Evolutionary conservation across 2,888 invertebrate genomes (phyloP).

Genomic region (Xestobium rufovillosum): DNA sequence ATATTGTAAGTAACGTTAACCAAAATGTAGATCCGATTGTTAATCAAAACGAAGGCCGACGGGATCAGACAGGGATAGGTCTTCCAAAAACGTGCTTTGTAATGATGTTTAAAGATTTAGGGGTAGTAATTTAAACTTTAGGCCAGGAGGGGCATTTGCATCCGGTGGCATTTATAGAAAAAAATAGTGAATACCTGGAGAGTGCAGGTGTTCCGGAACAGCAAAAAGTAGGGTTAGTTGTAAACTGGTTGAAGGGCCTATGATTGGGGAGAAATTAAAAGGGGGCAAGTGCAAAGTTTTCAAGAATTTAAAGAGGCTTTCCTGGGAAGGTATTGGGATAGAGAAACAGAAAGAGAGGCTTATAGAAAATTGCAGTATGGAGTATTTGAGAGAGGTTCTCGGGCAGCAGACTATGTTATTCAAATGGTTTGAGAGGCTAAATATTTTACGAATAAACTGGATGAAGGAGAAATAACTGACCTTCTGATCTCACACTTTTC

Average conservation of each 20-base stretch:
- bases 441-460: no score
- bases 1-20: no score
- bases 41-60: no score
- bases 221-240: conserved; percentile 5
- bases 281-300: conserved; percentile 11
- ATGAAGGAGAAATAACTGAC: no score
- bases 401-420: conserved; percentile 17
- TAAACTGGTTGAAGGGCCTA: conserved; percentile 6
- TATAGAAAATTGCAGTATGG: conserved; percentile 13
- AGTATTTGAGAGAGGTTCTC: conserved; percentile 10
- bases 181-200: background rate
- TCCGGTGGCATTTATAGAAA: no score
- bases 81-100: no score
- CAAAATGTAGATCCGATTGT: no score
- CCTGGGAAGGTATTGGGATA: conserved; percentile 13
- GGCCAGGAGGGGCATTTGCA: no score
- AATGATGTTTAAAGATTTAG: no score
- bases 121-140: no score
- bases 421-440: conserved; percentile 9
- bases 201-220: conserved; percentile 10
- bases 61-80: no score
- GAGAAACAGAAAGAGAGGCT: conserved; percentile 8
- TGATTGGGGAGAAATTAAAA: conserved; percentile 11
- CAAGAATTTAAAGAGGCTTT: conserved; percentile 10
- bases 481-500: no score